These are phyloP conservation scores for Phainopepla nitens DNA, from an alignment of 2,113 vertebrate genomes.

Conservation along the genomic window DNA sequence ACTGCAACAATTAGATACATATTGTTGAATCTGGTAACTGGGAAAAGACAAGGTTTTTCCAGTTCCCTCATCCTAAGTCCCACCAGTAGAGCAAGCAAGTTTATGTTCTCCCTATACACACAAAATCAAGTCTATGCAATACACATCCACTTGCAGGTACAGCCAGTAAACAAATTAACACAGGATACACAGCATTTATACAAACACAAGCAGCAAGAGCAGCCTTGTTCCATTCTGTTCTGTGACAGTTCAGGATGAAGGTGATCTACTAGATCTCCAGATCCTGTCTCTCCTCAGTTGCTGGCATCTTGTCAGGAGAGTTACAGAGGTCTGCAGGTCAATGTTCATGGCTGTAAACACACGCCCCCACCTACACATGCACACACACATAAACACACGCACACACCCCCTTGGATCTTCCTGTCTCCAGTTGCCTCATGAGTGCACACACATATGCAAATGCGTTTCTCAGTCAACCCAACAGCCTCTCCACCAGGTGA, in stretches of 20 bases:
- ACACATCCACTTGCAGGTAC: background rate
- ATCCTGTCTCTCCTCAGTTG: background rate
- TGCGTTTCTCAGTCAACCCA: background rate
- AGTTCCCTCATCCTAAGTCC: background rate
- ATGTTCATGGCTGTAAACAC: background rate
- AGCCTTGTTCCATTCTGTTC: background rate
- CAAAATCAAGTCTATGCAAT: background rate
- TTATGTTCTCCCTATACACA: background rate
- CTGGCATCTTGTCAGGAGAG: background rate
- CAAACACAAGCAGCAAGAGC: background rate
- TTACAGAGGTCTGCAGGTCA: background rate
- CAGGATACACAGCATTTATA: background rate
- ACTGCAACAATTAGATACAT: background rate
- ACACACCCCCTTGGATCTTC: background rate
- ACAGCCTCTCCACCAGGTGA: background rate
- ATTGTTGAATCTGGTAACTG: background rate
- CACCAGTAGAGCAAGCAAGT: background rate
- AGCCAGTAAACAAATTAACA: background rate
- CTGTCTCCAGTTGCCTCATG: background rate
- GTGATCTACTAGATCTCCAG: background rate
- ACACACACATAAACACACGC: too few relatives aligned
- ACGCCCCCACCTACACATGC: accelerated
- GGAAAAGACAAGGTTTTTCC: background rate
- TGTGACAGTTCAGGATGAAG: background rate
- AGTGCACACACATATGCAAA: accelerated